A percentile compares a stretch with the other conserved stretches of the same genome.
Evolutionary conservation across 2,113 vertebrate genomes (phyloP).

Genomic region (Proterorhinus semilunaris): DNA sequence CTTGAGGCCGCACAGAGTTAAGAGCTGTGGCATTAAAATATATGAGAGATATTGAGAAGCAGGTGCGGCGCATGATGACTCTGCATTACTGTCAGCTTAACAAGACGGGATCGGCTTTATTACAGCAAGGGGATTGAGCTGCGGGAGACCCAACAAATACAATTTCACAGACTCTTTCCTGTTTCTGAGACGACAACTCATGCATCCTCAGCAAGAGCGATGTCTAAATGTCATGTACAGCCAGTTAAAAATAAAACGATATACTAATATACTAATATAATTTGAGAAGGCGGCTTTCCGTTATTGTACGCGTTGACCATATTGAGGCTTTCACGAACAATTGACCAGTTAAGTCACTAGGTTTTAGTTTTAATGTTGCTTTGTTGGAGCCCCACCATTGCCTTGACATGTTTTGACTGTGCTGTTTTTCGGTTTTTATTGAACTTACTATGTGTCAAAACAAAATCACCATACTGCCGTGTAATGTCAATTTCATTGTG

Average conservation of each 20-base stretch:
- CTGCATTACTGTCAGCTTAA: constrained; percentile 13
- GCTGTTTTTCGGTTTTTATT: background rate
- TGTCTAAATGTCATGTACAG: background rate
- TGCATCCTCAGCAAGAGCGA: too few relatives aligned
- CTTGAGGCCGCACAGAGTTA: constrained; percentile 3
- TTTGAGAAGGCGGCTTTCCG: too few relatives aligned
- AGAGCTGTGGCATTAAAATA: constrained; percentile 27
- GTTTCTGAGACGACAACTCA: background rate
- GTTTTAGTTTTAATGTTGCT: background rate
- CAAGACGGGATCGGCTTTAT: constrained; percentile 15
- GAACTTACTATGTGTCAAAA: background rate
- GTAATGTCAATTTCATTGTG: background rate
- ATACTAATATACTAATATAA: too few relatives aligned
- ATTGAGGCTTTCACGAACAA: too few relatives aligned
- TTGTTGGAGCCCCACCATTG: background rate
- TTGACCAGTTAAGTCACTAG: too few relatives aligned
- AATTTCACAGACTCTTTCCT: constrained; percentile 5
- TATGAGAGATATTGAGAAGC: constrained; percentile 28
- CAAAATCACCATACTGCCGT: background rate
- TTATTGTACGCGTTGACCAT: too few relatives aligned
- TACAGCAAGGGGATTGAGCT: constrained; percentile 6
- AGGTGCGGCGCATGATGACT: constrained; percentile 12
- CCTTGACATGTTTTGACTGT: background rate
- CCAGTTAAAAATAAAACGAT: background rate
- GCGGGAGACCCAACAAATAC: background rate